phyloP scores from a whole-genome alignment of 2,888 invertebrate genomes.

The Andricus curvator region DNA sequence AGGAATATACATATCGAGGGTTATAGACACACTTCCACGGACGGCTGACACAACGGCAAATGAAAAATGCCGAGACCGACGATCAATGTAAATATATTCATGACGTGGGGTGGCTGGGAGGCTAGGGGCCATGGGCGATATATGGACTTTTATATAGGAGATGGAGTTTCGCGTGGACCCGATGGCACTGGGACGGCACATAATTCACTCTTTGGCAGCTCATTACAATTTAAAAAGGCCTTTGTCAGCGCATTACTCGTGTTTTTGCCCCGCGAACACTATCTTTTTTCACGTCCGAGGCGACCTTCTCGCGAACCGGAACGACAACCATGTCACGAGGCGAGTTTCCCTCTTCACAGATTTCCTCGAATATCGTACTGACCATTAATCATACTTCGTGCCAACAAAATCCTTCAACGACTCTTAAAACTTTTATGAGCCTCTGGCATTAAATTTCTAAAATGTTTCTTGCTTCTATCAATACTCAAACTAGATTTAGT shows the following conservation, averaged over 20 bases:
- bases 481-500: not conserved
- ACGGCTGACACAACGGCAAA: slow-evolving; percentile 61
- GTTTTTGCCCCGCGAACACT: slow-evolving; percentile 40
- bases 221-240: slow-evolving; percentile 78
- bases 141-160: slow-evolving; percentile 63
- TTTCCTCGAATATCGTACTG: slow-evolving; percentile 33
- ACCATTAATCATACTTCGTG: slow-evolving; percentile 29
- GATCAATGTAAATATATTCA: slow-evolving; percentile 79
- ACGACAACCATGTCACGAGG: slow-evolving; percentile 32
- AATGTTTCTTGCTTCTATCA: not conserved
- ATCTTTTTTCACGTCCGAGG: slow-evolving; percentile 18
- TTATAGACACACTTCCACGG: slow-evolving; percentile 60
- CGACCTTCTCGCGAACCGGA: slow-evolving; percentile 18
- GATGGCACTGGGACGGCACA: slow-evolving; percentile 75
- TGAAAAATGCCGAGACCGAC: slow-evolving; percentile 75
- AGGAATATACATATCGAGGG: slow-evolving; percentile 64
- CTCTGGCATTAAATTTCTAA: not conserved
- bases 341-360: slow-evolving; percentile 24
- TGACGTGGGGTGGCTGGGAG: slow-evolving; percentile 74
- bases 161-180: slow-evolving; percentile 57
- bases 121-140: slow-evolving; percentile 51
- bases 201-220: slow-evolving; percentile 78
- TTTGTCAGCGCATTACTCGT: slow-evolving; percentile 62
- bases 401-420: slow-evolving; percentile 19
- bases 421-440: slow-evolving; percentile 18